Evolutionary conservation across 2,888 invertebrate species (phyloP).

Genomic region (Odontothrips loti): DNA sequence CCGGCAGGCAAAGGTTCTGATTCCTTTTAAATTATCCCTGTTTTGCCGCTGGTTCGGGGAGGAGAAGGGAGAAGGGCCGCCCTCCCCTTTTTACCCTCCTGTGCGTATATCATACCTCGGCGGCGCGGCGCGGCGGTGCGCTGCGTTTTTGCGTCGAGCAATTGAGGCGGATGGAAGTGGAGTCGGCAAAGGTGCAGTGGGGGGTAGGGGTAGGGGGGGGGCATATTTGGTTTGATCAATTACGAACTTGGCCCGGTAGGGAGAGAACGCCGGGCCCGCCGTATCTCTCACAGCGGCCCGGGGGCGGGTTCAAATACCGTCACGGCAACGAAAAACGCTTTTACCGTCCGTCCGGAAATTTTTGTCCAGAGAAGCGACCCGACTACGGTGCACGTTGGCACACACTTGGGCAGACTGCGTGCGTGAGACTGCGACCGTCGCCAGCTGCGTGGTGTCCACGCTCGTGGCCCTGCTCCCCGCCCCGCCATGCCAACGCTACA

Average conservation of each 20-base stretch:
- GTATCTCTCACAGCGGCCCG: too few species aligned
- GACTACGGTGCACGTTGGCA: too few species aligned
- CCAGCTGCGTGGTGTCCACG: neutral
- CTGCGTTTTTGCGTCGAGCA: slow-evolving; percentile 3
- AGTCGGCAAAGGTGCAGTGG: neutral
- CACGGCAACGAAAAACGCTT: too few species aligned
- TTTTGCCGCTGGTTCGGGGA: neutral
- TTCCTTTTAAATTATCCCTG: slow-evolving; percentile 26
- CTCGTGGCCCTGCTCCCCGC: neutral
- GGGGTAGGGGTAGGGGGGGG: neutral
- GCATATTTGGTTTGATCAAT: slow-evolving; percentile 14
- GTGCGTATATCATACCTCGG: slow-evolving; percentile 9
- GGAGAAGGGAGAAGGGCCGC: neutral
- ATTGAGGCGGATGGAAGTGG: slow-evolving; percentile 17
- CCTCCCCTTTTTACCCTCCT: neutral
- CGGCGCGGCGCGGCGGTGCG: neutral
- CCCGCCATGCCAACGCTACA: neutral
- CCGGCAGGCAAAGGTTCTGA: slow-evolving; percentile 14
- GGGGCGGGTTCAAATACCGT: too few species aligned
- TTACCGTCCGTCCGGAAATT: too few species aligned
- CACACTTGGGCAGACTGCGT: too few species aligned
- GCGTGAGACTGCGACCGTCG: neutral
- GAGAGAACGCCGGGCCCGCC: neutral
- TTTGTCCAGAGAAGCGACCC: too few species aligned
- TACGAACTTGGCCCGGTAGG: slow-evolving; percentile 8